A percentile compares a stretch with the other conserved stretches of the same genome.
Evolutionary conservation across 2,113 vertebrate genomes (phyloP).

Genomic region (Syrmaticus mikado): DNA sequence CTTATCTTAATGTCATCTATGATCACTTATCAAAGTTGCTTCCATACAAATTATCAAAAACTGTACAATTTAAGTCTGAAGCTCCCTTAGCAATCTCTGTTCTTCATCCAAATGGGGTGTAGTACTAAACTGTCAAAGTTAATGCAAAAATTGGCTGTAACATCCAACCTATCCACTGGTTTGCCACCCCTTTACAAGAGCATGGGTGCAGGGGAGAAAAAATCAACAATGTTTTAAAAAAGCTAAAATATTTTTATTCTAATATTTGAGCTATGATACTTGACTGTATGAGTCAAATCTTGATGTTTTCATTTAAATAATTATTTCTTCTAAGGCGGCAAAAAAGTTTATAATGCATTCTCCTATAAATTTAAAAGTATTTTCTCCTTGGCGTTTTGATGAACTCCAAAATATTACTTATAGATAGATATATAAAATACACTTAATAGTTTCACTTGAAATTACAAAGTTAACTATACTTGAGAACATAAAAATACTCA

Average conservation of each 20-base stretch:
- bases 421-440: neutral
- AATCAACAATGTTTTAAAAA: neutral
- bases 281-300: neutral
- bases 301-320: neutral
- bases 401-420: neutral
- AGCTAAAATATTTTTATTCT: neutral
- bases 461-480: conserved; percentile 12
- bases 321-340: neutral
- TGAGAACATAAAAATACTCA: neutral
- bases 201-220: neutral
- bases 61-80: neutral
- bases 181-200: conserved; percentile 17
- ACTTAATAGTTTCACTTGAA: neutral
- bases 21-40: conserved; percentile 1
- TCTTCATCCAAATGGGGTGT: conserved; percentile 1
- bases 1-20: neutral
- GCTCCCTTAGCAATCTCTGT: neutral
- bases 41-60: conserved; percentile 17
- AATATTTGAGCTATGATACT: neutral
- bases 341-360: conserved; percentile 10
- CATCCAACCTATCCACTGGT: neutral
- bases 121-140: conserved; percentile 2
- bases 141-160: neutral
- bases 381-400: neutral
- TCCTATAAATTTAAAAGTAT: neutral